Percentiles rank a stretch among this genome's conserved stretches.
phyloP scores from a whole-genome alignment of 1,140 invertebrate genomes.

The Asbolus verrucosus region DNA sequence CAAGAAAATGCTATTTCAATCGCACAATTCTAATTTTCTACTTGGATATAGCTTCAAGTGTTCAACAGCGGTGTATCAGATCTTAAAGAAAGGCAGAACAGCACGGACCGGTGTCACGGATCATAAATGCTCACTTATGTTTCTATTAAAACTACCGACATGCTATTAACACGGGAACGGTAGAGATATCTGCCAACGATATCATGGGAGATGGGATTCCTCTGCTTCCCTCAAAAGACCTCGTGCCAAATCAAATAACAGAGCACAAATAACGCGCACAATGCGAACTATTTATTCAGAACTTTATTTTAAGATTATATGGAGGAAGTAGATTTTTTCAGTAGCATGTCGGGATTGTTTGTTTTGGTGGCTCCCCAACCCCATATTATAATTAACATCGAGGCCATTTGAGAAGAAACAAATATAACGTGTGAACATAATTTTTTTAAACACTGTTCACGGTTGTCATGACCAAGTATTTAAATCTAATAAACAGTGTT shows the following conservation, averaged over 20 bases:
- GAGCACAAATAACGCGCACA: conserved; percentile 45
- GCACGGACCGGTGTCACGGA: conserved; percentile 62
- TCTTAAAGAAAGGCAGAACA: conserved; percentile 47
- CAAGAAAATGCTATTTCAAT: neutral
- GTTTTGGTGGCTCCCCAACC: neutral
- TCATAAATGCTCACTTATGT: conserved; percentile 66
- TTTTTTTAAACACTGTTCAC: too few species aligned
- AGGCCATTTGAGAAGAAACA: too few species aligned
- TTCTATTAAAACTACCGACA: conserved; percentile 64
- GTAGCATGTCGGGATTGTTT: neutral
- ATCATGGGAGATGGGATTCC: conserved; percentile 48
- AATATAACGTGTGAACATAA: too few species aligned
- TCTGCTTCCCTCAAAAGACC: conserved; percentile 38
- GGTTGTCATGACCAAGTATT: too few species aligned
- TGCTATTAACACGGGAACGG: conserved; percentile 58
- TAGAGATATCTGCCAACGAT: conserved; percentile 56
- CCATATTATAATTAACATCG: too few species aligned
- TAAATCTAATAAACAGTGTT: too few species aligned
- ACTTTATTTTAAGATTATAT: conserved; percentile 14
- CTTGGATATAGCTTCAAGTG: conserved; percentile 12
- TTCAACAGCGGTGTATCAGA: conserved; percentile 54
- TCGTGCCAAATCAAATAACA: conserved; percentile 55
- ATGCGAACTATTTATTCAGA: conserved; percentile 40
- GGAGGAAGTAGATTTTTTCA: neutral
- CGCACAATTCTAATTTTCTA: conserved; percentile 26